A percentile compares a stretch with the other conserved stretches of the same genome.
Evolutionary conservation across 2,888 invertebrate genomes (phyloP).

Genomic region (Eulithis testata): DNA sequence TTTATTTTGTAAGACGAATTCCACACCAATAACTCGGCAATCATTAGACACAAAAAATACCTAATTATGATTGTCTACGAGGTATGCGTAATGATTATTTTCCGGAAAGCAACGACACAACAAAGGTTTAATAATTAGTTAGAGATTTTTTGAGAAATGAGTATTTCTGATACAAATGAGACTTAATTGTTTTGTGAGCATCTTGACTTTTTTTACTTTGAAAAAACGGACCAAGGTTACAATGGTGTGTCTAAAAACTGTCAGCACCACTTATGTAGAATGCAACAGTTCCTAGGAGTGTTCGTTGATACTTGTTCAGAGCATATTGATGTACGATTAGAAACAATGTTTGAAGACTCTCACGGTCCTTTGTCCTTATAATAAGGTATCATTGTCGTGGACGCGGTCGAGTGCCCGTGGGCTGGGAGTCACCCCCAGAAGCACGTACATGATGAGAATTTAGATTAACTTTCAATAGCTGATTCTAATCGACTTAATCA

Average conservation of each 20-base stretch:
- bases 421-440: constrained; percentile 69
- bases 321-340: constrained; percentile 45
- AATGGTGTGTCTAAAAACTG: not conserved
- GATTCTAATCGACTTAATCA: constrained; percentile 62
- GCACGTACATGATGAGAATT: constrained; percentile 69
- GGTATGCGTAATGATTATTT: constrained; percentile 4
- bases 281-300: constrained; percentile 18
- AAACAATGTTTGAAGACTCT: constrained; percentile 65
- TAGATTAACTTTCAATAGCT: constrained; percentile 72
- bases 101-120: constrained; percentile 9
- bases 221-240: constrained; percentile 2
- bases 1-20: constrained; percentile 37
- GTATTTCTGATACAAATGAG: constrained; percentile 10
- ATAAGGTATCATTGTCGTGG: constrained; percentile 76
- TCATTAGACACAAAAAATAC: not conserved
- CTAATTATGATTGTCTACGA: not conserved
- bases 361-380: constrained; percentile 73
- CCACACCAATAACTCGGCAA: constrained; percentile 18
- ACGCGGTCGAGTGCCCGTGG: constrained; percentile 66
- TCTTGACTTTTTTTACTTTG: constrained; percentile 4
- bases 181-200: constrained; percentile 1
- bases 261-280: not conserved
- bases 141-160: constrained; percentile 13
- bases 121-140: constrained; percentile 25
- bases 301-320: constrained; percentile 37